These are phyloP conservation scores for Anguilla anguilla DNA, from an alignment of 2,797 vertebrate genomes.

Conservation along the genomic window DNA sequence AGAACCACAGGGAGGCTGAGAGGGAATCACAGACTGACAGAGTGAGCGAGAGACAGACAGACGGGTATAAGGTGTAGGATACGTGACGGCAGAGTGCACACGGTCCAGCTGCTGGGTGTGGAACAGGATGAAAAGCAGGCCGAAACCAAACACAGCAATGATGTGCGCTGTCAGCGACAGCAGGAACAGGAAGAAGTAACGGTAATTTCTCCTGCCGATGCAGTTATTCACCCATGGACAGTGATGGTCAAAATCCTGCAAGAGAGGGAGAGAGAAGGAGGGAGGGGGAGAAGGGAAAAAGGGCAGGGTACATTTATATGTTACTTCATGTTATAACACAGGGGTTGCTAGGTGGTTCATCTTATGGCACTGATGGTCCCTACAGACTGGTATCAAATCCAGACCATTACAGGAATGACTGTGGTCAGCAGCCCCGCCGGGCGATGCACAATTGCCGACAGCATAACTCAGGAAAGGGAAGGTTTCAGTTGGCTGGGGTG, in stretches of 20 bases:
- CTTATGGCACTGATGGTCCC: no score
- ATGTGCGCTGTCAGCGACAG: slow-evolving; percentile 93
- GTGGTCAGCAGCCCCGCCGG: no score
- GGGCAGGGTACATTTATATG: not conserved
- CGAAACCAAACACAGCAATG: slow-evolving; percentile 90
- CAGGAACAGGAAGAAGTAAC: slow-evolving; percentile 97
- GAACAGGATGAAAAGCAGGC: slow-evolving; percentile 88
- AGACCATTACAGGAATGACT: no score
- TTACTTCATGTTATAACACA: not conserved
- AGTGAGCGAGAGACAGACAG: not conserved
- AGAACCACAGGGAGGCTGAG: not conserved
- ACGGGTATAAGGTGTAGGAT: slow-evolving; percentile 74
- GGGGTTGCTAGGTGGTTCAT: no score
- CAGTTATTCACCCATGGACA: slow-evolving; percentile 99
- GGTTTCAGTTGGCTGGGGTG: not conserved
- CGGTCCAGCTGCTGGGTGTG: slow-evolving; percentile 86
- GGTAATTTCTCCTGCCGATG: slow-evolving; percentile 95
- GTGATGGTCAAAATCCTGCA: slow-evolving; percentile 97
- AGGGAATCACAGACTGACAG: not conserved
- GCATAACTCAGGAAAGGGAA: no score
- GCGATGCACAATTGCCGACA: no score
- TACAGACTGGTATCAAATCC: no score
- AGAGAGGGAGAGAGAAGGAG: slow-evolving; percentile 17
- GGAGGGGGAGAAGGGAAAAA: not conserved
- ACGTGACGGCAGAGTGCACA: slow-evolving; percentile 88